Percentiles rank a stretch among this genome's conserved stretches.
phyloP scores from a whole-genome alignment of 1,140 invertebrate genomes.

The Bombus consobrinus region DNA sequence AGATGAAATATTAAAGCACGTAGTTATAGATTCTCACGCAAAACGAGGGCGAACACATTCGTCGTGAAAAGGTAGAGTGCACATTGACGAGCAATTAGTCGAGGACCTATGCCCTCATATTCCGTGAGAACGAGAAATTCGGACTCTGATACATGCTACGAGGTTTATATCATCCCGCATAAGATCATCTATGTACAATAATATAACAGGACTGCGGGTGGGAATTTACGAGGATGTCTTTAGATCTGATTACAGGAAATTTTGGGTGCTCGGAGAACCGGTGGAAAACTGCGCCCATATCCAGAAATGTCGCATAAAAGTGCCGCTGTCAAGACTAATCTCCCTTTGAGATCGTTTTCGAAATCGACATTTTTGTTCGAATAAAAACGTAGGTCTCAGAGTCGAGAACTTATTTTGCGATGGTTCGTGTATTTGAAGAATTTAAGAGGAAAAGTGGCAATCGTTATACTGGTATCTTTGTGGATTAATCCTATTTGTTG shows the following conservation, averaged over 20 bases:
- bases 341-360: background rate
- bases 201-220: slow-evolving; percentile 66
- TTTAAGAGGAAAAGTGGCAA: too few species aligned
- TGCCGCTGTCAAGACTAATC: slow-evolving; percentile 15
- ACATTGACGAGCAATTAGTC: slow-evolving; percentile 40
- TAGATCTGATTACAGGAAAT: slow-evolving; percentile 56
- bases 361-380: background rate
- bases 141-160: slow-evolving; percentile 64
- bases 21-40: slow-evolving; percentile 29
- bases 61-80: background rate
- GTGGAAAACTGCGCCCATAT: slow-evolving; percentile 58
- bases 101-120: slow-evolving; percentile 65
- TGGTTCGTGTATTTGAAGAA: too few species aligned
- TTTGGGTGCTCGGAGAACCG: slow-evolving; percentile 17
- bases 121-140: slow-evolving; percentile 73
- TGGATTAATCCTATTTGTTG: too few species aligned
- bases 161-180: slow-evolving; percentile 70
- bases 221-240: slow-evolving; percentile 63
- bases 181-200: slow-evolving; percentile 54
- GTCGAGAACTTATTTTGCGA: background rate
- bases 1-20: too few species aligned
- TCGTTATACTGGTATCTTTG: too few species aligned
- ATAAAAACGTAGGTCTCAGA: background rate
- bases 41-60: background rate
- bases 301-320: slow-evolving; percentile 17